Evolutionary conservation across 2,888 invertebrate species (phyloP).

Genomic region (Leptura quadrifasciata): DNA sequence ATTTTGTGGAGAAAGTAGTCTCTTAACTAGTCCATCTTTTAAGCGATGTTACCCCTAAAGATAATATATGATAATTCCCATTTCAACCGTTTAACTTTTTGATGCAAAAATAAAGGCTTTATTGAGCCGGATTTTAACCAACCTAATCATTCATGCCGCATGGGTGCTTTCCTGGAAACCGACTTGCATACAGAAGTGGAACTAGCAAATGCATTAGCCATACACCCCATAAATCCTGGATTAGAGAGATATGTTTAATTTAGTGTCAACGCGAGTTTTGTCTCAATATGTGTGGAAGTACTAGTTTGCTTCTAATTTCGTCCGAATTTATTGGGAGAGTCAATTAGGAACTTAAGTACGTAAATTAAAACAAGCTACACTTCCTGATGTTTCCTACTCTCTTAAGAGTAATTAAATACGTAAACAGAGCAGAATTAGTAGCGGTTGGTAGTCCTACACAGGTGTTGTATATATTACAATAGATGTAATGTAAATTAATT

Average conservation of each 20-base stretch:
- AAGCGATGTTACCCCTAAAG: too few species aligned
- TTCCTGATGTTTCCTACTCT: background rate
- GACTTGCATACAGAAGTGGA: conserved; percentile 41
- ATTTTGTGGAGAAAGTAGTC: too few species aligned
- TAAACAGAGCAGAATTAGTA: background rate
- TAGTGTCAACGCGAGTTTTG: conserved; percentile 32
- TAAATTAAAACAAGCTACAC: background rate
- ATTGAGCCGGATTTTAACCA: conserved; percentile 24
- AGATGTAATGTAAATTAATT: too few species aligned
- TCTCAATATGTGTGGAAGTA: conserved; percentile 33
- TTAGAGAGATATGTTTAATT: conserved; percentile 44
- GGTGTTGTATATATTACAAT: too few species aligned
- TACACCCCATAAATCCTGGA: conserved; percentile 44
- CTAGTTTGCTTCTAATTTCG: conserved; percentile 10
- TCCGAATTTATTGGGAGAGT: conserved; percentile 18
- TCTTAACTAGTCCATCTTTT: too few species aligned
- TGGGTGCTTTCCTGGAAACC: conserved; percentile 25
- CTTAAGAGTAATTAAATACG: background rate
- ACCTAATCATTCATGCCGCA: conserved; percentile 36
- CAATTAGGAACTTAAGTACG: background rate
- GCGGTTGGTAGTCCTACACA: background rate
- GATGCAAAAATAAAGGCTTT: conserved; percentile 31
- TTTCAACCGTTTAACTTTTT: background rate
- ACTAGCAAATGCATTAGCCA: conserved; percentile 40
- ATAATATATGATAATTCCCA: too few species aligned